Percentiles rank a stretch among this genome's conserved stretches.
Conservation (phyloP, 2,888 invertebrate species). For the Globia sparganii region DNA sequence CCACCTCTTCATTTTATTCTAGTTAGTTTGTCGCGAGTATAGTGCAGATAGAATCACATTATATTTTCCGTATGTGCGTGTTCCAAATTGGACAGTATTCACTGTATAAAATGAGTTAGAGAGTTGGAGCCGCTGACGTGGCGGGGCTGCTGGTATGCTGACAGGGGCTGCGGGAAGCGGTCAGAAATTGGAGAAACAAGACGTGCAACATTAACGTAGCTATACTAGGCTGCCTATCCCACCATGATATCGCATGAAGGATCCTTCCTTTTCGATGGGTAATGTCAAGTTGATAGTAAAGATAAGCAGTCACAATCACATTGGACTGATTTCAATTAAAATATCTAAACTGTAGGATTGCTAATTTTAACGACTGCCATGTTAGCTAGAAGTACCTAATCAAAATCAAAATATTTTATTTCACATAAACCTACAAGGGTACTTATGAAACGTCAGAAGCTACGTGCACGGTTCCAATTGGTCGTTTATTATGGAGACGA, state of each 20-base stretch:
- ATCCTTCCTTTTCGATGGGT: not conserved
- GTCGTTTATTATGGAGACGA: too few species aligned
- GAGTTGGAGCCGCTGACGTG: conserved; percentile 68
- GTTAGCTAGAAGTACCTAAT: not conserved
- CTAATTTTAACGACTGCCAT: not conserved
- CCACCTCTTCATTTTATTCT: conserved; percentile 59
- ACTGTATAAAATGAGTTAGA: conserved; percentile 80
- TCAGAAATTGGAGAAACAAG: not conserved
- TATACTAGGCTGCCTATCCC: not conserved
- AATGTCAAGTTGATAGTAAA: not conserved
- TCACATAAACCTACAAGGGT: too few species aligned
- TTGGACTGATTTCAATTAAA: not conserved
- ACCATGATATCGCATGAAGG: not conserved
- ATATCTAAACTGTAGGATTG: not conserved
- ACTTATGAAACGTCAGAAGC: too few species aligned
- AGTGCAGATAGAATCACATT: conserved; percentile 69
- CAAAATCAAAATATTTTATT: too few species aligned
- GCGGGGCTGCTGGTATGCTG: conserved; percentile 16
- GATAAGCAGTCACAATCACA: not conserved
- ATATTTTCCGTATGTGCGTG: conserved; percentile 66
- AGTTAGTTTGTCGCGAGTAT: conserved; percentile 62
- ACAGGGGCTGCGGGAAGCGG: conserved; percentile 49
- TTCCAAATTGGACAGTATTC: conserved; percentile 83
- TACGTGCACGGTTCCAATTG: too few species aligned
- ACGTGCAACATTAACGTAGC: not conserved